Evolutionary conservation across 2,888 invertebrate species (phyloP).

Genomic region (Scaptomyza flava): DNA sequence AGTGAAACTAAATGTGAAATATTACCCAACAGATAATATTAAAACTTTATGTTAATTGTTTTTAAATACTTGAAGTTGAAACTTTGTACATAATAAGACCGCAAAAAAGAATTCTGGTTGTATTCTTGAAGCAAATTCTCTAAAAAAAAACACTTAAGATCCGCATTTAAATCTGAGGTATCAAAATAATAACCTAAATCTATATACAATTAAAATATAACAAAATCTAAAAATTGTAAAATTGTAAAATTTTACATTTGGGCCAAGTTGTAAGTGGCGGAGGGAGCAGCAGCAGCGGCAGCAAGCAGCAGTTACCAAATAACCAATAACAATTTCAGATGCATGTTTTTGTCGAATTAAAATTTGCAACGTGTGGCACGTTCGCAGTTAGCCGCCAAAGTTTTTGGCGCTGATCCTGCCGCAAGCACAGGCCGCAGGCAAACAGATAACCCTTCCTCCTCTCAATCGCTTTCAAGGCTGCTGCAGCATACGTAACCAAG

Average conservation of each 20-base stretch:
- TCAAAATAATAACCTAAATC: not conserved
- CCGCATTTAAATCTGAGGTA: constrained; percentile 1
- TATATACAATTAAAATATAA: not conserved
- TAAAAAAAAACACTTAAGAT: too few species aligned
- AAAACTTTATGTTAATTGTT: too few species aligned
- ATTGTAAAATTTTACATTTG: constrained; percentile 35
- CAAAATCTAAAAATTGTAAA: constrained; percentile 9
- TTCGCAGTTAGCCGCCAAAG: constrained; percentile 64
- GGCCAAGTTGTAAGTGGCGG: constrained; percentile 49
- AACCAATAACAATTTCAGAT: constrained; percentile 78
- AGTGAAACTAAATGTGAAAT: too few species aligned
- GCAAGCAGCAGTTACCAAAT: constrained; percentile 41
- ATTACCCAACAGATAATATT: too few species aligned
- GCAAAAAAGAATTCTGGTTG: too few species aligned
- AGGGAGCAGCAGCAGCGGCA: constrained; percentile 25
- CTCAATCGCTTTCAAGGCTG: constrained; percentile 2
- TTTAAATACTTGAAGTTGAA: too few species aligned
- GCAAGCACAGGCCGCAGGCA: constrained; percentile 43
- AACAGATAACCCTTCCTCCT: not conserved
- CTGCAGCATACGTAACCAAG: constrained; percentile 16
- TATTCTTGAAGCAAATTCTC: too few species aligned
- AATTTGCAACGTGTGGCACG: constrained; percentile 75
- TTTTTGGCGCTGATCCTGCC: constrained; percentile 68
- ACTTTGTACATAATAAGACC: too few species aligned
- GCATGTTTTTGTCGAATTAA: constrained; percentile 78